These are phyloP conservation scores for Drosophila bifasciata DNA, from an alignment of 1,140 invertebrate genomes.

Conservation along the genomic window DNA sequence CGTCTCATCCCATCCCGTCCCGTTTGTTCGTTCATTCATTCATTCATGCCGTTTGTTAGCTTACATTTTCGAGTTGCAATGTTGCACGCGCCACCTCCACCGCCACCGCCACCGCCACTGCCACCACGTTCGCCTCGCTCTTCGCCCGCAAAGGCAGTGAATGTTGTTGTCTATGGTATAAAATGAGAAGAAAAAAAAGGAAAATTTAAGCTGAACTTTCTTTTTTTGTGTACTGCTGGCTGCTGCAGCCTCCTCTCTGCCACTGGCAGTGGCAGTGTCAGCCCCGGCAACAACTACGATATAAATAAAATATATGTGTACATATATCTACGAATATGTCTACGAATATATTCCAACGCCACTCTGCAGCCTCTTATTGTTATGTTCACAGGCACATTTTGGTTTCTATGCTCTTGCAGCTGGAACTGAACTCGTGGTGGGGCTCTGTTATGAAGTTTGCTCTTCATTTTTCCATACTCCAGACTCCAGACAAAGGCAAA, in stretches of 20 bases:
- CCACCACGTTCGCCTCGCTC: slow-evolving; percentile 4
- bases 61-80: slow-evolving; percentile 72
- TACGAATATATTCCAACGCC: slow-evolving; percentile 7
- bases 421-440: slow-evolving; percentile 67
- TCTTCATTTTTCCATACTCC: slow-evolving; percentile 44
- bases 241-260: background rate
- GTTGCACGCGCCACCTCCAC: slow-evolving; percentile 56
- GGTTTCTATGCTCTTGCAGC: slow-evolving; percentile 50
- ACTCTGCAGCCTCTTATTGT: slow-evolving; percentile 29
- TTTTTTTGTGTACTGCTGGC: slow-evolving; percentile 65
- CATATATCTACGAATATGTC: slow-evolving; percentile 15
- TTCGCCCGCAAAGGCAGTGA: slow-evolving; percentile 61
- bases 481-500: slow-evolving; percentile 24
- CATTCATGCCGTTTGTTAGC: slow-evolving; percentile 70
- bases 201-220: slow-evolving; percentile 79
- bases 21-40: slow-evolving; percentile 49
- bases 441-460: slow-evolving; percentile 72
- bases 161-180: slow-evolving; percentile 62
- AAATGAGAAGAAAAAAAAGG: slow-evolving; percentile 64
- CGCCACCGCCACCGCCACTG: slow-evolving; percentile 5
- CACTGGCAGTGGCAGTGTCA: slow-evolving; percentile 19
- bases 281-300: slow-evolving; percentile 58
- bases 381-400: slow-evolving; percentile 46
- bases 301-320: slow-evolving; percentile 75
- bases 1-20: too few species aligned